A percentile compares a stretch with the other conserved stretches of the same genome.
Conservation (phyloP, 2,797 vertebrate species). For the Nothura maculosa region DNA sequence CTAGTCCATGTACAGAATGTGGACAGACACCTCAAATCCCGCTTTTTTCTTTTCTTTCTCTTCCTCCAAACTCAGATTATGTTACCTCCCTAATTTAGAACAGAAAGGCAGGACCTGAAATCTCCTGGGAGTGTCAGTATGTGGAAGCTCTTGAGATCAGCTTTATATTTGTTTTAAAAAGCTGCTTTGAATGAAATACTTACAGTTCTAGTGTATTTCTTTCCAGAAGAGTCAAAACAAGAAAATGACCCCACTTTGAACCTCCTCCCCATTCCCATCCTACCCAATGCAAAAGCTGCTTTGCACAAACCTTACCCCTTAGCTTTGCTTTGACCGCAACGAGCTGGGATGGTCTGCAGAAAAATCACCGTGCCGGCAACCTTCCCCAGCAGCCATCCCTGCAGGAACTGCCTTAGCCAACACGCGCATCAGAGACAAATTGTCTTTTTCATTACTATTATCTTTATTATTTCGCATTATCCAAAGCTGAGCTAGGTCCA, state of each 20-base stretch:
- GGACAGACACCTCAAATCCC: neutral
- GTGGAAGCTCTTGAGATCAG: neutral
- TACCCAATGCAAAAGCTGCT: neutral
- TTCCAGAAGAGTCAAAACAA: neutral
- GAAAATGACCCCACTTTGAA: rapidly evolving
- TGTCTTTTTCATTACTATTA: neutral
- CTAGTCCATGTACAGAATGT: rapidly evolving
- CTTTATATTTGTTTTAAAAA: neutral
- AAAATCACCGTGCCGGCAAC: neutral
- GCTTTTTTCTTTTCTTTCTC: neutral
- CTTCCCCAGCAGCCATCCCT: neutral
- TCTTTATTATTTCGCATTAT: neutral
- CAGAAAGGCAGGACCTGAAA: neutral
- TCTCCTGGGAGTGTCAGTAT: neutral
- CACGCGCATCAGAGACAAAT: rapidly evolving
- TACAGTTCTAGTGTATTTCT: neutral
- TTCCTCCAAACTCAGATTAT: neutral
- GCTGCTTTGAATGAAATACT: neutral
- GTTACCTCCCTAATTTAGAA: neutral
- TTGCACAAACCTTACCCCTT: neutral
- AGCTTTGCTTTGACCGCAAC: neutral
- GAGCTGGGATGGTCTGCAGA: neutral
- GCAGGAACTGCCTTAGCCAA: neutral
- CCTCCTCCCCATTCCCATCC: neutral
- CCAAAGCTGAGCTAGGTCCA: neutral